These are phyloP conservation scores for Cosmopolites sordidus DNA, from an alignment of 2,888 invertebrate species.

Conservation along the genomic window DNA sequence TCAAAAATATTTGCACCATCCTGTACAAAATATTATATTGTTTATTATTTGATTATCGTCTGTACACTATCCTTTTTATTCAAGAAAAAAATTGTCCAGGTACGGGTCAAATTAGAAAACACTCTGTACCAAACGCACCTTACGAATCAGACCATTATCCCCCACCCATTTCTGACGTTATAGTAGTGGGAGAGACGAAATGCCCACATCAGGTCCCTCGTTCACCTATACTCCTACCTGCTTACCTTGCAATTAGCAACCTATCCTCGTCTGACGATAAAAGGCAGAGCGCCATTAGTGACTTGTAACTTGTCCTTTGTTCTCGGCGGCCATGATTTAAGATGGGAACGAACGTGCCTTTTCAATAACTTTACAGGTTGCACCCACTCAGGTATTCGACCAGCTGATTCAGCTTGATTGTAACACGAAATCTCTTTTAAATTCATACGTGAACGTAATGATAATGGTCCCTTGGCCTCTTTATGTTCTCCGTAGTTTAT, in stretches of 20 bases:
- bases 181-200: too few species aligned
- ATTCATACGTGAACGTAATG: conserved; percentile 36
- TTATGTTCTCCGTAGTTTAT: conserved; percentile 5
- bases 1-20: too few species aligned
- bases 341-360: conserved; percentile 39
- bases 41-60: too few species aligned
- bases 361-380: conserved; percentile 39
- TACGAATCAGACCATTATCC: too few species aligned
- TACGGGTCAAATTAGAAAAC: too few species aligned
- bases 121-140: too few species aligned
- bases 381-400: conserved; percentile 40
- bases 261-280: conserved; percentile 17
- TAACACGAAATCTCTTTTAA: conserved; percentile 39
- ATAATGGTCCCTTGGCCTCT: conserved; percentile 13
- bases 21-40: too few species aligned
- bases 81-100: too few species aligned
- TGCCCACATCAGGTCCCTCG: not conserved
- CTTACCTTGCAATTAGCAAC: conserved; percentile 13
- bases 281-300: conserved; percentile 13
- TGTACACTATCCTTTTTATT: too few species aligned
- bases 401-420: conserved; percentile 38
- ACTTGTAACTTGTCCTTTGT: conserved; percentile 32
- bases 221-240: conserved; percentile 11
- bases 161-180: too few species aligned
- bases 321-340: conserved; percentile 33